Conservation (phyloP, 2,113 vertebrate species). For the Aphelocoma coerulescens region DNA sequence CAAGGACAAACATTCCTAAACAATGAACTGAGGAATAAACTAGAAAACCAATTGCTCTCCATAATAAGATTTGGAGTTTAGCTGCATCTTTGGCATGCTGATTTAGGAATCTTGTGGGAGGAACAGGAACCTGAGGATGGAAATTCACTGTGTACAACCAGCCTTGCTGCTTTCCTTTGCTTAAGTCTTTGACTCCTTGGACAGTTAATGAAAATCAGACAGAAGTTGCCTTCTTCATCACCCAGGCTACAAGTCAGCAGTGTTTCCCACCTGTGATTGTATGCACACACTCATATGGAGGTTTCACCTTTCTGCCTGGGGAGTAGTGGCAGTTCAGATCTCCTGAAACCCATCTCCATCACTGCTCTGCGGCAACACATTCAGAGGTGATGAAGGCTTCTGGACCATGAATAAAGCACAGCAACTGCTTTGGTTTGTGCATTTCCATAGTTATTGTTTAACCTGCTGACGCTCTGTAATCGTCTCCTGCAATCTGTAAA, state of each 20-base stretch:
- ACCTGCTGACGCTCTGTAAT: background rate
- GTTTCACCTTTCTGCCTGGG: background rate
- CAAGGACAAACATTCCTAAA: slow-evolving; percentile 15
- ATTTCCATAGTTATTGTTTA: slow-evolving; percentile 37
- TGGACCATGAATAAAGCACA: background rate
- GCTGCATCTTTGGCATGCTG: background rate
- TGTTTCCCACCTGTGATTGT: background rate
- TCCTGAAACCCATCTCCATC: background rate
- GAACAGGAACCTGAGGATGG: background rate
- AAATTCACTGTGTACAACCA: background rate
- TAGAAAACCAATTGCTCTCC: slow-evolving; percentile 1
- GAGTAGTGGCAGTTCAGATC: background rate
- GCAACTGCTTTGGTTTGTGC: background rate
- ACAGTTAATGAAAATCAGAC: background rate
- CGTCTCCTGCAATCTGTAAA: background rate
- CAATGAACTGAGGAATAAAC: slow-evolving; percentile 19
- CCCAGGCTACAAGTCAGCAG: background rate
- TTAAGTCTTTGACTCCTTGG: background rate
- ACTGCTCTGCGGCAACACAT: background rate
- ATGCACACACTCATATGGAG: rapidly evolving
- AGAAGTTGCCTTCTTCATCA: background rate
- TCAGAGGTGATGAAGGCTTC: background rate
- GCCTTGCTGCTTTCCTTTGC: background rate
- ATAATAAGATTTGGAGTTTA: background rate
- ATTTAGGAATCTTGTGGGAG: slow-evolving; percentile 21